Evolutionary conservation across 2,797 vertebrate species (phyloP).

Genomic region (Luscinia megarhynchos): DNA sequence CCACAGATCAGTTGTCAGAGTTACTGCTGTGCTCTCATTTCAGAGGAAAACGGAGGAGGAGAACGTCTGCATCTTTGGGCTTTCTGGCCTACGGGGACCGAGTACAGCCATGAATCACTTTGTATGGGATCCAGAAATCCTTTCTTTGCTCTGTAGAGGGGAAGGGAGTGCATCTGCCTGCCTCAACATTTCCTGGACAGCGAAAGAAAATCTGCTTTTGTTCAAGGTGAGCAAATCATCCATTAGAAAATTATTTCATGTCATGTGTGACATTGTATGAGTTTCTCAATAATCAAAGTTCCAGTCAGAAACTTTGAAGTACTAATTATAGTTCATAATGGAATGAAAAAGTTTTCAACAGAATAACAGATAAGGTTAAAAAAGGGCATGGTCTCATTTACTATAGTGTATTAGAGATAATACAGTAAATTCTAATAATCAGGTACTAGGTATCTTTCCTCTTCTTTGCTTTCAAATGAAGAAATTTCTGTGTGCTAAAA

Average conservation of each 20-base stretch:
- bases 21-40: constrained; percentile 19
- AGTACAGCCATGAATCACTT: constrained; percentile 14
- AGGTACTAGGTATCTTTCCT: neutral
- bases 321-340: neutral
- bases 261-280: neutral
- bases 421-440: neutral
- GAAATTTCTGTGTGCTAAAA: neutral
- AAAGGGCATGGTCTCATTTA: neutral
- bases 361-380: neutral
- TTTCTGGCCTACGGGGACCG: neutral
- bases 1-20: neutral
- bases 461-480: neutral
- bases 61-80: constrained; percentile 13
- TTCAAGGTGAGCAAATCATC: neutral
- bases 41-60: neutral
- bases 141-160: neutral
- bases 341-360: neutral
- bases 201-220: neutral
- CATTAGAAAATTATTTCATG: neutral
- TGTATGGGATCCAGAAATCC: neutral
- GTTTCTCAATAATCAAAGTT: neutral
- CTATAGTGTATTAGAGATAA: neutral
- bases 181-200: neutral
- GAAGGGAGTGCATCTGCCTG: neutral
- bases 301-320: neutral